Percentiles rank a stretch among this genome's conserved stretches.
Evolutionary conservation across 2,888 invertebrate genomes (phyloP).

Genomic region (Scaeva pyrastri): DNA sequence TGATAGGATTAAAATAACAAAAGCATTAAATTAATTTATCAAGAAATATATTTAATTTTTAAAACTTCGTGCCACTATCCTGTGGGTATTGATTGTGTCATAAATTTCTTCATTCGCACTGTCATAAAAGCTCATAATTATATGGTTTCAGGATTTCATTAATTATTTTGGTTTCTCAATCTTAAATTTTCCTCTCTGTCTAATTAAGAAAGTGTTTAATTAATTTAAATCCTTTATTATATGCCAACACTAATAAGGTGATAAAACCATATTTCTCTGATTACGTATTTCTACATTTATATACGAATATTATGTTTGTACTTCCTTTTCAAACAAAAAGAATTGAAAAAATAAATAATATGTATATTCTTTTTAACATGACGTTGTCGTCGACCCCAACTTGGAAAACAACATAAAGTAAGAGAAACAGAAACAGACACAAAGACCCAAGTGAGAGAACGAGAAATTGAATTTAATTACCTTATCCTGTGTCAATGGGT

Average conservation of each 20-base stretch:
- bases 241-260: neutral
- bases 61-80: no score
- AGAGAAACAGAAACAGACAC: neutral
- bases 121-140: no score
- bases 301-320: neutral
- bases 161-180: neutral
- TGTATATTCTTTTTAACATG: neutral
- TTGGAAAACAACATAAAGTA: neutral
- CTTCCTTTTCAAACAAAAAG: neutral
- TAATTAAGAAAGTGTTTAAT: neutral
- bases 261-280: neutral
- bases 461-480: conserved; percentile 45
- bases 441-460: neutral
- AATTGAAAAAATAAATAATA: neutral
- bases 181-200: neutral
- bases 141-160: neutral
- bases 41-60: no score
- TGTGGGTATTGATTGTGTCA: no score
- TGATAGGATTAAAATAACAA: no score
- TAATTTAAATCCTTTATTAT: neutral
- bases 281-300: neutral
- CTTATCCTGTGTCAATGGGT: conserved; percentile 51
- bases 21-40: no score
- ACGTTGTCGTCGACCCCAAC: neutral
- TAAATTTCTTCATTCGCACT: no score